Percentiles rank a stretch among this genome's conserved stretches.
Conservation (phyloP, 2,113 vertebrate species). For the Indri indri region DNA sequence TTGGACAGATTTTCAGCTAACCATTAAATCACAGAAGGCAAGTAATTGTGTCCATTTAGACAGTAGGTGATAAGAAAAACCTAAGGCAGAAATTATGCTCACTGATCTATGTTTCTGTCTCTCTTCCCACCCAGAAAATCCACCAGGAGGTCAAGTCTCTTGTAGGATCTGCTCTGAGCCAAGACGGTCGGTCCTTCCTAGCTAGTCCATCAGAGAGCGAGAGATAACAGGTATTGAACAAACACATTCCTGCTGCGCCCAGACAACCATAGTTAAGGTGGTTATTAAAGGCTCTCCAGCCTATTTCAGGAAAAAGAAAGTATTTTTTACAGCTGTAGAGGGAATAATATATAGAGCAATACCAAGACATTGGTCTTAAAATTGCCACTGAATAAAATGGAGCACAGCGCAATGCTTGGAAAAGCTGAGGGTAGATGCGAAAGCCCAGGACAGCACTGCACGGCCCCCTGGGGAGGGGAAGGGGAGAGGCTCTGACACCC, state of each 20-base stretch:
- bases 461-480: accelerated
- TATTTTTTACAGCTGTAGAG: slow-evolving; percentile 29
- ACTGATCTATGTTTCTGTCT: no score
- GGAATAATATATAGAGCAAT: neutral
- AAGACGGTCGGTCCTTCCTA: slow-evolving; percentile 52
- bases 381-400: neutral
- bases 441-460: accelerated
- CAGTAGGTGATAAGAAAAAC: neutral
- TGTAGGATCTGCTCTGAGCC: neutral
- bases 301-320: slow-evolving; percentile 1
- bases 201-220: neutral
- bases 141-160: neutral
- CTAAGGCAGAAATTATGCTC: neutral
- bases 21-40: neutral
- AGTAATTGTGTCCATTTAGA: neutral
- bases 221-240: neutral
- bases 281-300: neutral
- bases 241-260: neutral
- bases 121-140: neutral
- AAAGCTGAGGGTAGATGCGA: neutral
- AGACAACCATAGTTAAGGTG: accelerated
- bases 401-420: neutral
- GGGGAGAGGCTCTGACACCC: neutral
- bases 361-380: slow-evolving; percentile 21
- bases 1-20: neutral